phyloP scores from a whole-genome alignment of 2,888 invertebrate species.

The Nemotelus pantherinus region DNA sequence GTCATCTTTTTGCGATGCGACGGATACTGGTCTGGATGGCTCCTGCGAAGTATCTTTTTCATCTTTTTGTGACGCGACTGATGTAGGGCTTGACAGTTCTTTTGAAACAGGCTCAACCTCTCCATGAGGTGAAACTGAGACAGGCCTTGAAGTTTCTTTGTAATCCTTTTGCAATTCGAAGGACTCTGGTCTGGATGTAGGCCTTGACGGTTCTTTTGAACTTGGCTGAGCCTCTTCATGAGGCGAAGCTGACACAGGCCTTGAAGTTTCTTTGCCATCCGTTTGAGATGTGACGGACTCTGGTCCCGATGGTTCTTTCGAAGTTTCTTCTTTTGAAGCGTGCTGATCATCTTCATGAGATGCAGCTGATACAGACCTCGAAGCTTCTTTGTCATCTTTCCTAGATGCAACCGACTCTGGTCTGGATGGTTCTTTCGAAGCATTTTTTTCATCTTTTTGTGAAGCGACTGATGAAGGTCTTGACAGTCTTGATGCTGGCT shows the following conservation, averaged over 20 bases:
- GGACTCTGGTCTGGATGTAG: conserved; percentile 37
- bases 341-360: conserved; percentile 37
- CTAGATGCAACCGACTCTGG: conserved; percentile 54
- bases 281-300: background rate
- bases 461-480: conserved; percentile 38
- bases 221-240: conserved; percentile 47
- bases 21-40: conserved; percentile 50
- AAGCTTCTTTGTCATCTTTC: conserved; percentile 50
- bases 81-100: no score
- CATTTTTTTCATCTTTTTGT: conserved; percentile 41
- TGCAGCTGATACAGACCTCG: conserved; percentile 47
- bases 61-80: no score
- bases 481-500: background rate
- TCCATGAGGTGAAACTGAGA: conserved; percentile 21
- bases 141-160: conserved; percentile 35
- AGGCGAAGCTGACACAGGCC: conserved; percentile 54
- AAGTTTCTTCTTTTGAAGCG: conserved; percentile 17
- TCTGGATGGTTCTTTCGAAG: conserved; percentile 52
- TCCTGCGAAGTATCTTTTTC: no score
- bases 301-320: conserved; percentile 31
- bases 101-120: conserved; percentile 48
- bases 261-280: conserved; percentile 48
- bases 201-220: conserved; percentile 49
- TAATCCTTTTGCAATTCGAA: conserved; percentile 27
- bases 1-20: conserved; percentile 50